Evolutionary conservation across 1,140 invertebrate genomes (phyloP).

Genomic region (Atopsyche davidsoni): DNA sequence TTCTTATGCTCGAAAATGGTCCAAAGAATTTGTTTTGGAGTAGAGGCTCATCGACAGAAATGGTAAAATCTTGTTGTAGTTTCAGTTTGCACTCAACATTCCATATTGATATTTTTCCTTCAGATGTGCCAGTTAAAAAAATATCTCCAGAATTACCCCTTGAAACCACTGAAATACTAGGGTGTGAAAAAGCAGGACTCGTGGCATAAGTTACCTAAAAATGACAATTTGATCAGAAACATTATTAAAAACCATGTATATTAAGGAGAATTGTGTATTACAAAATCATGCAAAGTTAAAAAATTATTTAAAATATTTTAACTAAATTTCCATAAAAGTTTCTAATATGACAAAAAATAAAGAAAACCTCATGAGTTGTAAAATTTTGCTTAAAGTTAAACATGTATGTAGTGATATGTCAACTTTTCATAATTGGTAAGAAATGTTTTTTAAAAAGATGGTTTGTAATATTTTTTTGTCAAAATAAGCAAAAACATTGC

Average conservation of each 20-base stretch:
- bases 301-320: no score
- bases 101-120: conserved; percentile 58
- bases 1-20: conserved; percentile 29
- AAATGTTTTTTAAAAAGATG: background rate
- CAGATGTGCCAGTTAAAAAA: conserved; percentile 58
- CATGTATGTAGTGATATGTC: no score
- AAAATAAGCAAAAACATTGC: background rate
- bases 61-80: conserved; percentile 36
- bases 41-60: conserved; percentile 21
- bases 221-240: background rate
- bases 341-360: no score
- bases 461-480: no score
- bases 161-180: conserved; percentile 49
- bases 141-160: conserved; percentile 59
- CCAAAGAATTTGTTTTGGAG: conserved; percentile 25
- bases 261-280: no score
- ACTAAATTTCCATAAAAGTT: no score
- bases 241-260: no score
- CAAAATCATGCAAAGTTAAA: no score
- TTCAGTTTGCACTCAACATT: conserved; percentile 69
- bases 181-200: conserved; percentile 63
- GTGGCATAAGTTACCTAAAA: conserved; percentile 74
- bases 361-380: no score
- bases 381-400: no score
- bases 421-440: background rate